Evolutionary conservation across 2,113 vertebrate species (phyloP).

Genomic region (Cromileptes altivelis): DNA sequence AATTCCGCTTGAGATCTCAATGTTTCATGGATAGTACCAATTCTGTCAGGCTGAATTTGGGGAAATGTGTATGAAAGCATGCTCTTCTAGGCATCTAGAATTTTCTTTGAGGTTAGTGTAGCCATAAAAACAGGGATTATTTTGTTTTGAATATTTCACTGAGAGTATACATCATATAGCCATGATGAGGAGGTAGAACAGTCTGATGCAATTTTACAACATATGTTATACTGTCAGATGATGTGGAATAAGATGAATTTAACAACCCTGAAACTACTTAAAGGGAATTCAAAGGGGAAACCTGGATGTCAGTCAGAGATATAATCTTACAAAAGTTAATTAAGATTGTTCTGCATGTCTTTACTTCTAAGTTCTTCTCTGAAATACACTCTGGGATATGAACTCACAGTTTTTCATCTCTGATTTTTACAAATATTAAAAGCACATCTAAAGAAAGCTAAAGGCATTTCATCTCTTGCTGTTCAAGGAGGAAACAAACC

Average conservation of each 20-base stretch:
- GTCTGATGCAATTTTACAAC: not conserved
- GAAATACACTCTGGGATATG: not conserved
- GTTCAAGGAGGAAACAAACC: constrained; percentile 6
- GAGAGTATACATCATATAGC: not conserved
- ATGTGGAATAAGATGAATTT: not conserved
- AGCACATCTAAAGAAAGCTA: not conserved
- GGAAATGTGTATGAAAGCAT: too few relatives aligned
- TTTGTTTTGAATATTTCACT: not conserved
- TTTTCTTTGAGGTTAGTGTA: not conserved
- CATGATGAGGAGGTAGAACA: not conserved
- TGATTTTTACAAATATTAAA: not conserved
- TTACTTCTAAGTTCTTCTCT: not conserved
- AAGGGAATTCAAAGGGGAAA: not conserved
- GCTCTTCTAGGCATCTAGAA: not conserved
- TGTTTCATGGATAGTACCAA: too few relatives aligned
- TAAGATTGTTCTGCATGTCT: constrained; percentile 1
- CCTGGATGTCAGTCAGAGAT: not conserved
- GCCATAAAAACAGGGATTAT: not conserved
- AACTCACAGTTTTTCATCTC: not conserved
- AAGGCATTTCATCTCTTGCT: not conserved
- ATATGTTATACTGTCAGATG: too few relatives aligned
- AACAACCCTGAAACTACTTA: not conserved
- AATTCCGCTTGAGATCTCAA: not conserved
- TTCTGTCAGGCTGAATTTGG: not conserved
- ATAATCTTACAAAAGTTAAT: not conserved